phyloP scores from a whole-genome alignment of 2,113 vertebrate species.

The Pseudopipra pipra region DNA sequence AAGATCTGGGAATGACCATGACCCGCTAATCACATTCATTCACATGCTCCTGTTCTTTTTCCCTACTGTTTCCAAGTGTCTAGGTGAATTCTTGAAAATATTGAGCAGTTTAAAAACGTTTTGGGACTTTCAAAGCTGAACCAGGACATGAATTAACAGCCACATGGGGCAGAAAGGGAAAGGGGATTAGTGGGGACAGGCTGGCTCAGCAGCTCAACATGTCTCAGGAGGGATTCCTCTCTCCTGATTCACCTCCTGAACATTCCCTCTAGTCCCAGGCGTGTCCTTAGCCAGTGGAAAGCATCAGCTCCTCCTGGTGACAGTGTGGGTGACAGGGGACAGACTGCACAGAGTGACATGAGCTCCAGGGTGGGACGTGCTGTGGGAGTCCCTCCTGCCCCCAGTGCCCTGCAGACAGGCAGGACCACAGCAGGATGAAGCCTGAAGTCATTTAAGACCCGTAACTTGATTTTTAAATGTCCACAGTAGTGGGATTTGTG shows the following conservation, averaged over 20 bases:
- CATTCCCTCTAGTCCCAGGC: too few species aligned
- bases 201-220: neutral
- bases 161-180: neutral
- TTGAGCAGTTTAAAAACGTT: neutral
- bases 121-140: neutral
- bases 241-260: neutral
- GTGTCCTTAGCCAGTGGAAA: neutral
- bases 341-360: fast-evolving
- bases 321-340: neutral
- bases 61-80: neutral
- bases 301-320: neutral
- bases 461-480: neutral
- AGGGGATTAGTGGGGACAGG: neutral
- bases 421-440: neutral
- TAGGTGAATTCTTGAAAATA: neutral
- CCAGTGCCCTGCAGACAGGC: neutral
- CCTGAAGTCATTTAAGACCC: neutral
- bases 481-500: neutral
- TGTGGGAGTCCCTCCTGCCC: neutral
- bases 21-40: neutral
- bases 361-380: too few species aligned
- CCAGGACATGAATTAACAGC: neutral
- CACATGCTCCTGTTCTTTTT: neutral
- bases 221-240: neutral
- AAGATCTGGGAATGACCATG: slow-evolving; percentile 10